A percentile compares a stretch with the other conserved stretches of the same genome.
Evolutionary conservation across 2,113 vertebrate genomes (phyloP).

Genomic region (Mesoclemmys tuberculata): DNA sequence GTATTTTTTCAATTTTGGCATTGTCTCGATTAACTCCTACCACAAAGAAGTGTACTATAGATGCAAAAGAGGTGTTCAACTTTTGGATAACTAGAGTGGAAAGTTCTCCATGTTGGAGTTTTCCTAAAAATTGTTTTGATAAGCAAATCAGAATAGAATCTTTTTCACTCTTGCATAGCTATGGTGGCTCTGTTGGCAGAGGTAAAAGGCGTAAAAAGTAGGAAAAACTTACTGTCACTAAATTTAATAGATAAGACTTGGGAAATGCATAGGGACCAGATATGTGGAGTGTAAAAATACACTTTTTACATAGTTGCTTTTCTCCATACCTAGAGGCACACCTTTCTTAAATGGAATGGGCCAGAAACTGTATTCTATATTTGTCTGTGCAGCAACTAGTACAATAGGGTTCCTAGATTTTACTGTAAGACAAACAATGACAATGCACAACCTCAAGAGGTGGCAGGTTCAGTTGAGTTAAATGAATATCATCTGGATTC

Average conservation of each 20-base stretch:
- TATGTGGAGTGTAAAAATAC: neutral
- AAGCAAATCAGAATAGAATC: neutral
- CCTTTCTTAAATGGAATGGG: neutral
- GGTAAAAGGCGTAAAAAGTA: neutral
- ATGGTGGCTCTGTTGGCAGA: neutral
- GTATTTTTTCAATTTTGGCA: too few relatives aligned
- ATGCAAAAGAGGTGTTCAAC: neutral
- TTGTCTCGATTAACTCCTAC: too few relatives aligned
- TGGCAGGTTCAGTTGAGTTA: neutral
- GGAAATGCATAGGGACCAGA: neutral
- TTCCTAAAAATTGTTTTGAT: neutral
- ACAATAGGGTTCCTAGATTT: fast-evolving
- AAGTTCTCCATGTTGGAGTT: neutral
- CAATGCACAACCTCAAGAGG: neutral
- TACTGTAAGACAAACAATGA: neutral
- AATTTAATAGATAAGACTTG: neutral
- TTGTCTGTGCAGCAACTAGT: neutral
- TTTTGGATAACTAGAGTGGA: neutral
- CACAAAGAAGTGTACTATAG: too few relatives aligned
- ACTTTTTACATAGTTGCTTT: neutral
- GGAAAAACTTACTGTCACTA: neutral
- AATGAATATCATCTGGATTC: neutral
- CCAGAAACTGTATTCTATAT: neutral
- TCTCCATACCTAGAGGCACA: neutral
- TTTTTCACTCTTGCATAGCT: neutral